Evolutionary conservation across 2,797 vertebrate genomes (phyloP).

Genomic region (Crax fasciolata): DNA sequence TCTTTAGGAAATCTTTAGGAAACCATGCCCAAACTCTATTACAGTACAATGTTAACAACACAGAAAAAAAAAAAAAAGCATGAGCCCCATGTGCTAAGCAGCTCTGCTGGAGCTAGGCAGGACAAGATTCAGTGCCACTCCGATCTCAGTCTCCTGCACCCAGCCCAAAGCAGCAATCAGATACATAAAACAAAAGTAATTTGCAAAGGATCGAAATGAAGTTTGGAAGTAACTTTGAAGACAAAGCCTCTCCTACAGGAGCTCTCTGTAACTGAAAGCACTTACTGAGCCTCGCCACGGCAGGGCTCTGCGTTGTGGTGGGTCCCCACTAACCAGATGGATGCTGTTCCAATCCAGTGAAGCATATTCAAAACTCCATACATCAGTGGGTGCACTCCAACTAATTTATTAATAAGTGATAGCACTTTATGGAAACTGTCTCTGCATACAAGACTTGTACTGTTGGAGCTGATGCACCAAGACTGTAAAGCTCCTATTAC

Average conservation of each 20-base stretch:
- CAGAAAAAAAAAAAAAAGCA: not conserved
- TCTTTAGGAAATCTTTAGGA: conserved; percentile 28
- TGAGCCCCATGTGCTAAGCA: not conserved
- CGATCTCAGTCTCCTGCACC: not conserved
- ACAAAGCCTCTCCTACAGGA: conserved; percentile 31
- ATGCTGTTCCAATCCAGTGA: conserved; percentile 54
- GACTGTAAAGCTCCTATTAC: conserved; percentile 57
- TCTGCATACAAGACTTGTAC: conserved; percentile 62
- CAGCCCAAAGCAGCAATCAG: not conserved
- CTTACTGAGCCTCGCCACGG: conserved; percentile 69
- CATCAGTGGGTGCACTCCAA: conserved; percentile 49
- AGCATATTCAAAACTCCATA: conserved; percentile 68
- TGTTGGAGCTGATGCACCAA: conserved; percentile 54
- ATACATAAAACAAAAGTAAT: conserved; percentile 11
- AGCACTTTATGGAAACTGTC: conserved; percentile 48
- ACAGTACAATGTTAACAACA: not conserved
- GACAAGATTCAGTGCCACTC: not conserved
- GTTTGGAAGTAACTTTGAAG: conserved; percentile 30
- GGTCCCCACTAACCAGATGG: conserved; percentile 50
- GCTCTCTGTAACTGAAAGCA: conserved; percentile 55
- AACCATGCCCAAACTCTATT: not conserved
- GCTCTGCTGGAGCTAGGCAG: not conserved
- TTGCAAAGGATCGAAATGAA: conserved; percentile 27
- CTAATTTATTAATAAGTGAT: conserved; percentile 70
- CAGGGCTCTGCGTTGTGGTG: conserved; percentile 29